These are phyloP conservation scores for Scaptomyza graminum DNA, from an alignment of 1,140 invertebrate genomes.

Conservation along the genomic window DNA sequence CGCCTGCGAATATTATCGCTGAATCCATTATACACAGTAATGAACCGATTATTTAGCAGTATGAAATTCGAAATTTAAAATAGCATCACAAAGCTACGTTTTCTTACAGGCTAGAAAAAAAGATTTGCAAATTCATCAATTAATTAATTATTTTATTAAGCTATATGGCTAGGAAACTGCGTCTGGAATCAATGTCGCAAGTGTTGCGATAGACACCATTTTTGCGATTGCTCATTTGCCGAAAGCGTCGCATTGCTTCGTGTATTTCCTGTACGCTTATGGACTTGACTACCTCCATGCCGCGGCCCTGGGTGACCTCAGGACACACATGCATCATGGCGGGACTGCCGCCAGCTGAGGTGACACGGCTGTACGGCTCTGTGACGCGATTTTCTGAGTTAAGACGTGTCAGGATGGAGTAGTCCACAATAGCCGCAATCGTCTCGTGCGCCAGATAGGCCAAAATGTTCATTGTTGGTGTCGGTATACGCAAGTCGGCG, in stretches of 20 bases:
- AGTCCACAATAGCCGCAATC: conserved; percentile 81
- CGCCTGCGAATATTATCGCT: too few relatives aligned
- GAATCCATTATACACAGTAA: too few relatives aligned
- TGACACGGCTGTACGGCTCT: conserved; percentile 79
- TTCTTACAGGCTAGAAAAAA: too few relatives aligned
- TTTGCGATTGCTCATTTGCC: conserved; percentile 74
- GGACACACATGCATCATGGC: conserved; percentile 83
- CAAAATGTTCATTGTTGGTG: conserved; percentile 78
- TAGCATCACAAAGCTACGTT: too few relatives aligned
- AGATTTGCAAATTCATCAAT: too few relatives aligned
- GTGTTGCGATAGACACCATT: conserved; percentile 78
- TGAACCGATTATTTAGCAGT: too few relatives aligned
- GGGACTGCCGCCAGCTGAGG: conserved; percentile 75
- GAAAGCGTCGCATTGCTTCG: conserved; percentile 78
- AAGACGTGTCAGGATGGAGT: conserved; percentile 75
- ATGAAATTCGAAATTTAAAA: too few relatives aligned
- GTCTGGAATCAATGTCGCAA: conserved; percentile 70
- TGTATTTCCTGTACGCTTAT: conserved; percentile 83
- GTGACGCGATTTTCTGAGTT: conserved; percentile 75
- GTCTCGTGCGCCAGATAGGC: conserved; percentile 82
- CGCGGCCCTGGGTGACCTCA: conserved; percentile 81
- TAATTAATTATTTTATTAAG: neutral
- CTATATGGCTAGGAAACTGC: conserved; percentile 80
- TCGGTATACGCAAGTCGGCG: conserved; percentile 73
- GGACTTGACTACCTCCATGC: conserved; percentile 79